Conservation (phyloP, 2,888 invertebrate genomes). For the Holacanthella duospinosa region DNA sequence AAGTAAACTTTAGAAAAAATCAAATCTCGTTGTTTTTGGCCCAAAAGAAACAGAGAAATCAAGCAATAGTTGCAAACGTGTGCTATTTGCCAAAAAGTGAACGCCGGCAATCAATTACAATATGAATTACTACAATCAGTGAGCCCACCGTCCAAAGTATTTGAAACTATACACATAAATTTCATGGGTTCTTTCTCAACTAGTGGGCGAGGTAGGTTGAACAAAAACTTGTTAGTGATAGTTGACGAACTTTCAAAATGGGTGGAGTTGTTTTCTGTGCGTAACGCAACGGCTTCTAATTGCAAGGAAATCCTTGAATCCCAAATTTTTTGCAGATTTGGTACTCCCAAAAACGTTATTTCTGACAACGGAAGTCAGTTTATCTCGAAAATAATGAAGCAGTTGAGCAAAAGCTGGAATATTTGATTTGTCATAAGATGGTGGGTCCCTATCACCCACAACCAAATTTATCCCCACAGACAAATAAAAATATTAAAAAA, state of each 20-base stretch:
- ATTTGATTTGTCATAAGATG: constrained; percentile 18
- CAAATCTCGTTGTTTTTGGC: too few relatives aligned
- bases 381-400: constrained; percentile 14
- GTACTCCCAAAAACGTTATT: too few relatives aligned
- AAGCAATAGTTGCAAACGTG: neutral
- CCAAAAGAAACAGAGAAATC: neutral
- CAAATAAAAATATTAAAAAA: constrained; percentile 15
- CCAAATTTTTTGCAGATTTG: too few relatives aligned
- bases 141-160: neutral
- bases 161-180: neutral
- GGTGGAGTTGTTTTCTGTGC: too few relatives aligned
- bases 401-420: constrained; percentile 14
- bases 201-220: neutral
- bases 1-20: neutral
- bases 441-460: too few relatives aligned
- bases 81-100: neutral
- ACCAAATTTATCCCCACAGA: constrained; percentile 18
- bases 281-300: too few relatives aligned
- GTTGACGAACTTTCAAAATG: too few relatives aligned
- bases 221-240: neutral
- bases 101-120: neutral
- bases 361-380: too few relatives aligned
- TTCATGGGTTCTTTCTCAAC: neutral
- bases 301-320: neutral
- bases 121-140: neutral